Percentiles rank a stretch among this genome's conserved stretches.
phyloP scores from a whole-genome alignment of 1,140 invertebrate species.

The Bombus superbus region DNA sequence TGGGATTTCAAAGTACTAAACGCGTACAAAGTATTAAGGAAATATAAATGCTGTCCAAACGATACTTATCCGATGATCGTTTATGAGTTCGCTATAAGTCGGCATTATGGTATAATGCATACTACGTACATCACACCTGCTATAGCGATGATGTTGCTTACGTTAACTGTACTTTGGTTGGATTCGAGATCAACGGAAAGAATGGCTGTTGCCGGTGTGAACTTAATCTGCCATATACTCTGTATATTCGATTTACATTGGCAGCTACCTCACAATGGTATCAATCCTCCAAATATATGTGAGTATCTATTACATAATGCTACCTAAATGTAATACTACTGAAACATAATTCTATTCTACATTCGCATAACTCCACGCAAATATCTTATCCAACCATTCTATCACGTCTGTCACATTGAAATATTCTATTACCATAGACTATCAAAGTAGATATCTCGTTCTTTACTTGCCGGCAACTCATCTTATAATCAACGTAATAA shows the following conservation, averaged over 20 bases:
- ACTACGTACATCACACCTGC: conserved; percentile 80
- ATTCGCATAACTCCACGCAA: no score
- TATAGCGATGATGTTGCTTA: conserved; percentile 81
- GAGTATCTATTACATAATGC: conserved; percentile 47
- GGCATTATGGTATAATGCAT: conserved; percentile 75
- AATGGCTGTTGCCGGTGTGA: conserved; percentile 77
- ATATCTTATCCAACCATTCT: no score
- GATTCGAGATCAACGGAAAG: conserved; percentile 78
- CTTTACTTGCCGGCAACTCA: no score
- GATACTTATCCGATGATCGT: conserved; percentile 81
- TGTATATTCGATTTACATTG: conserved; percentile 79
- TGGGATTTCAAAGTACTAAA: conserved; percentile 76
- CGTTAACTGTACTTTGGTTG: conserved; percentile 80
- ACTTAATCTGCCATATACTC: conserved; percentile 81
- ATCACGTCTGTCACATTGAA: no score
- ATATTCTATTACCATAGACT: no score
- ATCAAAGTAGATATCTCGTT: no score
- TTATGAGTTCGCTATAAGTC: conserved; percentile 78
- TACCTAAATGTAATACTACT: not conserved
- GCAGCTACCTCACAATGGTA: conserved; percentile 79
- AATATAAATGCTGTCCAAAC: conserved; percentile 79
- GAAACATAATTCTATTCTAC: no score
- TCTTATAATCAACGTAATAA: no score
- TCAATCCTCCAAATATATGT: conserved; percentile 72
- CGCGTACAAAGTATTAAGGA: conserved; percentile 60